These are phyloP conservation scores for Philhelius pedissequus DNA, from an alignment of 2,888 invertebrate genomes.

Conservation along the genomic window DNA sequence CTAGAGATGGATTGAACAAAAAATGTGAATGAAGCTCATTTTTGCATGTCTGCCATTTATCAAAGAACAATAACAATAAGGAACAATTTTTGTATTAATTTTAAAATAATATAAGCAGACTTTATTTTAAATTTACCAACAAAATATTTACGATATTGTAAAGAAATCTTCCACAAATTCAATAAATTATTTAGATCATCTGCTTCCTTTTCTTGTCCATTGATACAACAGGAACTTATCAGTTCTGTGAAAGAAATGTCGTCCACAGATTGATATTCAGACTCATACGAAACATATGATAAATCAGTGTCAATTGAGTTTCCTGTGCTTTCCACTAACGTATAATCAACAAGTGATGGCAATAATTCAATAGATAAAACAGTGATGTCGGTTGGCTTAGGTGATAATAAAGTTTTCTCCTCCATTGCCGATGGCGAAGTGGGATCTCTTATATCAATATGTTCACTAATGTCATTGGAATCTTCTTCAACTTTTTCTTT, in stretches of 20 bases:
- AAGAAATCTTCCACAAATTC: not conserved
- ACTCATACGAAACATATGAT: not conserved
- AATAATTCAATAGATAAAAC: not conserved
- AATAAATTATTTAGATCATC: not conserved
- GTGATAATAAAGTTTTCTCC: not conserved
- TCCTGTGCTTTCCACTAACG: not conserved
- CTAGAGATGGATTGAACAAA: not conserved
- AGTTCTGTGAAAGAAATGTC: not conserved
- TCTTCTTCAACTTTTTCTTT: too few species aligned
- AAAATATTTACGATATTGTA: not conserved
- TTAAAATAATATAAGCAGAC: not conserved
- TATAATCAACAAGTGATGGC: not conserved
- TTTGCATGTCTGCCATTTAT: not conserved
- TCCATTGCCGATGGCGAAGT: not conserved
- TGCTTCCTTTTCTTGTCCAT: not conserved
- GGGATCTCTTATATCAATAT: not conserved
- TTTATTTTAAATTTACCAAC: not conserved
- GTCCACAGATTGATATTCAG: not conserved
- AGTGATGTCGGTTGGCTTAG: not conserved
- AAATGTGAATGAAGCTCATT: not conserved
- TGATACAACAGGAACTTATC: not conserved
- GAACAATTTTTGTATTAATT: not conserved
- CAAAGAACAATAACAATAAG: not conserved
- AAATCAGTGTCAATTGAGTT: not conserved
- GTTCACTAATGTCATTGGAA: too few species aligned